These are phyloP conservation scores for Crocuta crocuta DNA, from an alignment of 2,113 vertebrate species.

Conservation along the genomic window DNA sequence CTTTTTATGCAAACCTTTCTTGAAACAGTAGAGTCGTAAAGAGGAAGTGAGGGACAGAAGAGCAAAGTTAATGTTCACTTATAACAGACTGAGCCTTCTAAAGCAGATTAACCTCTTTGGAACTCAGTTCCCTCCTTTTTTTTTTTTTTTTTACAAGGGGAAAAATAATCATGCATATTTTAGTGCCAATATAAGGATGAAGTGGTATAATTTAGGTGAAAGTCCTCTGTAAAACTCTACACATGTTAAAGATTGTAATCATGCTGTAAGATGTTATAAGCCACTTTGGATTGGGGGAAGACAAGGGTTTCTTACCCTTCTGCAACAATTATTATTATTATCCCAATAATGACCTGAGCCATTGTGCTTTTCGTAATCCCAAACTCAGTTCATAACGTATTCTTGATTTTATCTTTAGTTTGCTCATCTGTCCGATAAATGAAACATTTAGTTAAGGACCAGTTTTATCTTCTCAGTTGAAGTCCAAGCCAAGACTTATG, in stretches of 20 bases:
- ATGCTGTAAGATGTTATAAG: neutral
- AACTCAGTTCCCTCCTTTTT: conserved; percentile 26
- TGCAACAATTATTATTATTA: neutral
- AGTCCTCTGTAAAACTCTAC: neutral
- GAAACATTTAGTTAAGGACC: neutral
- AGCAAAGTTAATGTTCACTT: neutral
- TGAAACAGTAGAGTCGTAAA: neutral
- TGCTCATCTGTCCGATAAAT: neutral
- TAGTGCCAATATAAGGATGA: conserved; percentile 14
- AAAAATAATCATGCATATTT: neutral
- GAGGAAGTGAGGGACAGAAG: conserved; percentile 46
- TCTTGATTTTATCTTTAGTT: neutral
- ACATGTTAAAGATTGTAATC: neutral
- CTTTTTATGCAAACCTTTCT: neutral
- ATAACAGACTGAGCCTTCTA: neutral
- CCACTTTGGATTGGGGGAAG: neutral
- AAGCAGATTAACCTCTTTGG: conserved; percentile 17
- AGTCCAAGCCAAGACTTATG: neutral
- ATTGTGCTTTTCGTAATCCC: neutral
- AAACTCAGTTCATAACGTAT: neutral
- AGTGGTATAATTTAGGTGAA: neutral
- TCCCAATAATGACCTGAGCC: neutral
- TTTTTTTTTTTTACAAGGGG: neutral
- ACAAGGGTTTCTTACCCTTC: neutral
- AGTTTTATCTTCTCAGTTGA: neutral